phyloP scores from a whole-genome alignment of 2,888 invertebrate species.

The Euproctis similis region DNA sequence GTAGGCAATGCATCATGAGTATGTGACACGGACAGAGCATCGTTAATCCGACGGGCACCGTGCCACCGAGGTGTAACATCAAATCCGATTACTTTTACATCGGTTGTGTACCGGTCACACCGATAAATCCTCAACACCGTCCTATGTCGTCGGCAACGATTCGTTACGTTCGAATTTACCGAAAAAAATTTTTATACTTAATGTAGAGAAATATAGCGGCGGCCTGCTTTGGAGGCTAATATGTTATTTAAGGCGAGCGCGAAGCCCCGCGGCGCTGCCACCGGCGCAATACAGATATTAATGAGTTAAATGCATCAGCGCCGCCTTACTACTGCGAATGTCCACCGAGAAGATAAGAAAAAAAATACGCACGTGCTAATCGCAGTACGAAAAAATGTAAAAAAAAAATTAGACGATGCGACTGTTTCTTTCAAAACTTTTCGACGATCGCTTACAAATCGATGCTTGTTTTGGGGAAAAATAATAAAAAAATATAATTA shows the following conservation, averaged over 20 bases:
- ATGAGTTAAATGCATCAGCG: conserved; percentile 57
- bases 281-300: conserved; percentile 63
- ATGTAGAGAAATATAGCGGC: conserved; percentile 56
- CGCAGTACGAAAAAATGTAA: too few species aligned
- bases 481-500: too few species aligned
- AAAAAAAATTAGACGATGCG: too few species aligned
- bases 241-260: conserved; percentile 58
- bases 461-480: too few species aligned
- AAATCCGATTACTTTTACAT: conserved; percentile 59
- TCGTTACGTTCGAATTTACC: conserved; percentile 64
- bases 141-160: conserved; percentile 59
- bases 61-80: conserved; percentile 13
- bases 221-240: conserved; percentile 65
- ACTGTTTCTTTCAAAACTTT: too few species aligned
- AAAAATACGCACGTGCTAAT: not conserved
- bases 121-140: conserved; percentile 54
- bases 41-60: conserved; percentile 4
- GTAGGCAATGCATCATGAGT: not conserved
- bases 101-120: conserved; percentile 58
- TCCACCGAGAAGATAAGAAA: too few species aligned
- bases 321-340: conserved; percentile 38
- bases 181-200: conserved; percentile 46
- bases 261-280: conserved; percentile 63
- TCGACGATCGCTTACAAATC: too few species aligned
- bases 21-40: not conserved